phyloP scores from a whole-genome alignment of 2,113 vertebrate species.

The Orcinus orca region DNA sequence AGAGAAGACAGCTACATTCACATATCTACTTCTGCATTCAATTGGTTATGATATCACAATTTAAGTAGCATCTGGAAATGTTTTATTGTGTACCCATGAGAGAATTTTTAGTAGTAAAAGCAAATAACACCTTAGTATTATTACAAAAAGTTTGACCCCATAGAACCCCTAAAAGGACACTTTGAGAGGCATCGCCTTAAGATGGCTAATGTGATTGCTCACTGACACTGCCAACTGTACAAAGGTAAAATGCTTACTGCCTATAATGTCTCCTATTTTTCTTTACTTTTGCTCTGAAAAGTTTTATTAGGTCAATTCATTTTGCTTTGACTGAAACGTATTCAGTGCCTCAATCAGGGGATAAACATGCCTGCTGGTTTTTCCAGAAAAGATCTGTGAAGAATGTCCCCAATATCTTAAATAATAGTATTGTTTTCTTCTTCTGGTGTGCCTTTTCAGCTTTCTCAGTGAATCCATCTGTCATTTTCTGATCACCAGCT shows the following conservation, averaged over 20 bases:
- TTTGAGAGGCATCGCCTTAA: neutral
- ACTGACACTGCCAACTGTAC: neutral
- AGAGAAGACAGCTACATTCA: neutral
- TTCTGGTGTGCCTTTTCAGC: conserved; percentile 12
- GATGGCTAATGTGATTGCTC: neutral
- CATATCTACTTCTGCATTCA: neutral
- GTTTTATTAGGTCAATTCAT: conserved; percentile 39
- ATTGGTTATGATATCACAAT: neutral
- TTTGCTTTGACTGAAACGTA: conserved; percentile 46
- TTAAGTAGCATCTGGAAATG: neutral
- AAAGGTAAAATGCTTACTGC: neutral
- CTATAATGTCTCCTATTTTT: neutral
- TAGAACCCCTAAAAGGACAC: neutral
- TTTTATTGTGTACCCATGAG: neutral
- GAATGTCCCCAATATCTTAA: conserved; percentile 55
- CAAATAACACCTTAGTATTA: neutral
- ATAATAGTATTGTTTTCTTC: conserved; percentile 64
- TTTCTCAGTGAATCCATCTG: conserved; percentile 34
- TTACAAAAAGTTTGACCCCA: neutral
- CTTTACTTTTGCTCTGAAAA: conserved; percentile 40
- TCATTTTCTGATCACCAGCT: conserved; percentile 56
- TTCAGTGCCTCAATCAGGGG: conserved; percentile 24
- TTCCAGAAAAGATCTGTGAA: conserved; percentile 25
- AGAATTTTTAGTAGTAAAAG: neutral
- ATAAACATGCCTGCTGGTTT: conserved; percentile 40